Evolutionary conservation across 2,888 invertebrate species (phyloP).

Genomic region (Lepidonotus clava): DNA sequence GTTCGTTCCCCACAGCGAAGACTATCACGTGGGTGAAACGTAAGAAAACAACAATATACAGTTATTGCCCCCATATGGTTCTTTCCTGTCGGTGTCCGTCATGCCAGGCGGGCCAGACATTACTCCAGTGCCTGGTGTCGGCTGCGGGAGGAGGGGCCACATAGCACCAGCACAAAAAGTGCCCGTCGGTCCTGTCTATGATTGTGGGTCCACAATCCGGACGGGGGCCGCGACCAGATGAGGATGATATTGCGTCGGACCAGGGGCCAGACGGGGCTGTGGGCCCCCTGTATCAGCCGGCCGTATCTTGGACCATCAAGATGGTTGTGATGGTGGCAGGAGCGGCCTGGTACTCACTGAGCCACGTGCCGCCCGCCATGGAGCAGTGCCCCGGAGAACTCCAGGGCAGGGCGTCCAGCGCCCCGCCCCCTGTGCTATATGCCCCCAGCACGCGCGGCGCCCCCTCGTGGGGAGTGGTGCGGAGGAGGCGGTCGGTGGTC

Average conservation of each 20-base stretch:
- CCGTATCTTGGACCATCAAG: not conserved
- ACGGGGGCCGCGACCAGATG: no score
- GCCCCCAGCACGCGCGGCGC: conserved; percentile 9
- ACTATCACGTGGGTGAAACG: not conserved
- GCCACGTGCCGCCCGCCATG: not conserved
- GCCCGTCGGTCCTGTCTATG: no score
- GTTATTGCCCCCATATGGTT: not conserved
- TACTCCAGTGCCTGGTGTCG: not conserved
- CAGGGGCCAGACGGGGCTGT: not conserved
- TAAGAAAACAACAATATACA: not conserved
- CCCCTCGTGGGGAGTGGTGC: not conserved
- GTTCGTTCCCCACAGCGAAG: no score
- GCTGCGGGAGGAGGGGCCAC: not conserved
- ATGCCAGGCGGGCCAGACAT: conserved; percentile 9
- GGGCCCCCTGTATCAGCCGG: not conserved
- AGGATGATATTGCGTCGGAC: not conserved
- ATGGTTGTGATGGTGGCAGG: conserved; percentile 1
- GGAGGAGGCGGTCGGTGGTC: not conserved
- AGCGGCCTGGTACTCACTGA: not conserved
- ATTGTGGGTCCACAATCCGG: no score
- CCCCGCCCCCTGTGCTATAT: not conserved
- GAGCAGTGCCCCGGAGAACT: not conserved
- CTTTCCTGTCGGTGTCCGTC: not conserved
- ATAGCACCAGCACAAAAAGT: no score
- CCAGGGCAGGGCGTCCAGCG: no score